Evolutionary conservation across 2,888 invertebrate species (phyloP).

Genomic region (Noctua pronuba): DNA sequence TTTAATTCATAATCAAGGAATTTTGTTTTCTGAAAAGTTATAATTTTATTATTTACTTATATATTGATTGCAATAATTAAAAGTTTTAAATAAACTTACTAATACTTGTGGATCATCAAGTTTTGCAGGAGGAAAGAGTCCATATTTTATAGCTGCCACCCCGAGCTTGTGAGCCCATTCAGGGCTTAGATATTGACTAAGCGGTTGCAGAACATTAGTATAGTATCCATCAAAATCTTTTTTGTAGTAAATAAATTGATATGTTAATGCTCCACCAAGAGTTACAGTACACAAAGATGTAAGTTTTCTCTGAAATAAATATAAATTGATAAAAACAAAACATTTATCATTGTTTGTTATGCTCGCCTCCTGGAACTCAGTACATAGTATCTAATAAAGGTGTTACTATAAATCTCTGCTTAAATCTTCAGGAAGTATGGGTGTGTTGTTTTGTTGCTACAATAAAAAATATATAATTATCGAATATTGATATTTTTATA

Average conservation of each 20-base stretch:
- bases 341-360: neutral
- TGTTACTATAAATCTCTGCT: neutral
- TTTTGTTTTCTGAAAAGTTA: conserved; percentile 90
- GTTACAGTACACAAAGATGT: conserved; percentile 92
- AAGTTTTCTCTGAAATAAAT: conserved; percentile 91
- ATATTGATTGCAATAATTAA: neutral
- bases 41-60: neutral
- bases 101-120: conserved; percentile 92
- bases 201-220: conserved; percentile 93
- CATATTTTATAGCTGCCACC: conserved; percentile 94
- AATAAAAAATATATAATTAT: no score
- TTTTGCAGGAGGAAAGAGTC: conserved; percentile 92
- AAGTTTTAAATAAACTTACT: conserved; percentile 84
- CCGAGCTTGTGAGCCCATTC: conserved; percentile 96
- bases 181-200: conserved; percentile 93
- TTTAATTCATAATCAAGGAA: conserved; percentile 93
- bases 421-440: neutral
- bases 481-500: neutral
- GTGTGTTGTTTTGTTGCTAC: neutral
- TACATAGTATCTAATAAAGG: neutral
- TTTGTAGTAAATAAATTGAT: conserved; percentile 92
- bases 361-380: neutral
- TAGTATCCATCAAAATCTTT: conserved; percentile 95
- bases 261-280: conserved; percentile 92
- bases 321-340: neutral